phyloP scores from a whole-genome alignment of 2,113 vertebrate species.

The Rhinoderma darwinii region DNA sequence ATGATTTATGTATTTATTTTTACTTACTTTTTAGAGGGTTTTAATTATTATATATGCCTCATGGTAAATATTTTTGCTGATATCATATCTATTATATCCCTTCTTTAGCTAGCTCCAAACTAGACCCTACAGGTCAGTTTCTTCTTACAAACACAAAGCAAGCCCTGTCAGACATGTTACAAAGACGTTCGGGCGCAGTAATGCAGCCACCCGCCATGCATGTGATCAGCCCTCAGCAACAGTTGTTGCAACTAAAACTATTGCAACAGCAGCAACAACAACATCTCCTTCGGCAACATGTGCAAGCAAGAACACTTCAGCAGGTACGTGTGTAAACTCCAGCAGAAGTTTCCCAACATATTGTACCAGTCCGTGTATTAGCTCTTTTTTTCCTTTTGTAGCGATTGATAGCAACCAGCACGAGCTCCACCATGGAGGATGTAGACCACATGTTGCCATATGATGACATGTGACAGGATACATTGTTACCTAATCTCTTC shows the following conservation, averaged over 20 bases:
- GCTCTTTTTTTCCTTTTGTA: background rate
- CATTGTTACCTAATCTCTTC: background rate
- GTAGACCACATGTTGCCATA: slow-evolving; percentile 4
- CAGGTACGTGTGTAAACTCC: slow-evolving; percentile 67
- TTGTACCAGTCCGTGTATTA: background rate
- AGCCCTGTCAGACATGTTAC: slow-evolving; percentile 75
- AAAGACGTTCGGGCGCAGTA: slow-evolving; percentile 69
- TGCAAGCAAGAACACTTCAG: slow-evolving; percentile 69
- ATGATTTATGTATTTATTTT: no score
- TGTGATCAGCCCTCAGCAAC: slow-evolving; percentile 67
- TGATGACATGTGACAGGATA: background rate
- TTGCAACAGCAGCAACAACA: slow-evolving; percentile 74
- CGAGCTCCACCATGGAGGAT: background rate
- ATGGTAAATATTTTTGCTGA: background rate
- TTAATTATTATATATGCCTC: background rate
- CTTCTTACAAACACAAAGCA: slow-evolving; percentile 75
- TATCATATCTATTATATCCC: background rate
- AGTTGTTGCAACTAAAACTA: slow-evolving; percentile 73
- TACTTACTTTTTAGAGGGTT: background rate
- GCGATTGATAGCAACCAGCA: background rate
- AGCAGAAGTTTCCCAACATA: no score
- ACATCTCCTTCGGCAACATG: slow-evolving; percentile 71
- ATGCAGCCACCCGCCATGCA: slow-evolving; percentile 70
- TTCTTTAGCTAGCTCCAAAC: slow-evolving; percentile 69
- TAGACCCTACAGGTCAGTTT: slow-evolving; percentile 69